Conservation (phyloP, 2,113 vertebrate genomes). For the Mormyrus iriodes region DNA sequence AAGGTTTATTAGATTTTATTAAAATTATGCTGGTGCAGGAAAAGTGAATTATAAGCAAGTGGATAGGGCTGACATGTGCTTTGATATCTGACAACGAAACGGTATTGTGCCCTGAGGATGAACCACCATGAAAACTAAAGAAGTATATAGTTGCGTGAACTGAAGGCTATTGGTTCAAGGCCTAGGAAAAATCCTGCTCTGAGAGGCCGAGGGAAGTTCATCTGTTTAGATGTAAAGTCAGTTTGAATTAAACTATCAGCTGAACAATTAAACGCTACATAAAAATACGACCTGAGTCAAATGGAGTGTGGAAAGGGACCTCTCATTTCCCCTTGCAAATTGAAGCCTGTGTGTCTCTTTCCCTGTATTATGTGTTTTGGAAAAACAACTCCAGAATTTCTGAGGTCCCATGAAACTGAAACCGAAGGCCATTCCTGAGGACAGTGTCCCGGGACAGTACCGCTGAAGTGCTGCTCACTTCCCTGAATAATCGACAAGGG, state of each 20-base stretch:
- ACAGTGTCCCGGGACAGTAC: conserved; percentile 57
- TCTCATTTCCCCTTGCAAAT: neutral
- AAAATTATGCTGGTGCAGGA: neutral
- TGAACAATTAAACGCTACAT: neutral
- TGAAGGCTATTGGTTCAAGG: neutral
- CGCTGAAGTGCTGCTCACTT: conserved; percentile 63
- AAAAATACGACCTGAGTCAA: neutral
- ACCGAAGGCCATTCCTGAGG: neutral
- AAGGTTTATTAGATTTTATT: neutral
- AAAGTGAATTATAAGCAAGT: neutral
- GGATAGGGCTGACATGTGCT: neutral
- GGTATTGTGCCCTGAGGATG: neutral
- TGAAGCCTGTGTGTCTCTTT: neutral
- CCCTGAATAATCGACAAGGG: conserved; percentile 70
- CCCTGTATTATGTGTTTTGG: neutral
- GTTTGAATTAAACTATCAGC: neutral
- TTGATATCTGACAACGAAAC: neutral
- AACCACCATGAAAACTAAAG: neutral
- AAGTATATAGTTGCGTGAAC: neutral
- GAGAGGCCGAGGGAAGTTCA: neutral
- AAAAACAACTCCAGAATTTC: neutral
- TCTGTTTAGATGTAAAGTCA: neutral
- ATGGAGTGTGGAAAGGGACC: neutral
- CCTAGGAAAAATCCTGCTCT: neutral
- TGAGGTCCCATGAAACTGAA: neutral